Evolutionary conservation across 2,888 invertebrate species (phyloP).

Genomic region (Malachius bipustulatus): DNA sequence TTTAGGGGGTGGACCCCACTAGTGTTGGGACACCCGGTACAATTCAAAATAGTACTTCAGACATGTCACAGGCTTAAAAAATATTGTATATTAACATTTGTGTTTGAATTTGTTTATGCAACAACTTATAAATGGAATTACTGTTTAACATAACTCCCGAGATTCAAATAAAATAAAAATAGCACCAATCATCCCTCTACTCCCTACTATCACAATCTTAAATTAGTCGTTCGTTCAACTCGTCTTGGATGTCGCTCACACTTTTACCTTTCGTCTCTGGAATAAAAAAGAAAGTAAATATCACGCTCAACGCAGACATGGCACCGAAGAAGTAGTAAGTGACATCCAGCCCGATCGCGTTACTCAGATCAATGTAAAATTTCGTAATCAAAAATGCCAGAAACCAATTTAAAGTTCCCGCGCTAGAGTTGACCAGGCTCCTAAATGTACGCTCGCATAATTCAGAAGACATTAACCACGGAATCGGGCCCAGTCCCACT

Average conservation of each 20-base stretch:
- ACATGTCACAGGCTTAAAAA: no score
- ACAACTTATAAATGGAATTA: no score
- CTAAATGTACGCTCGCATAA: slow-evolving; percentile 70
- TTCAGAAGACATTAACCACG: slow-evolving; percentile 78
- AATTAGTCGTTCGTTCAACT: slow-evolving; percentile 17
- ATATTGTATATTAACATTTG: no score
- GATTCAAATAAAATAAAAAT: no score
- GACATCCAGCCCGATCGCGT: slow-evolving; percentile 45
- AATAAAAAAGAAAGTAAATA: slow-evolving; percentile 41
- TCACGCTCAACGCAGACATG: slow-evolving; percentile 50
- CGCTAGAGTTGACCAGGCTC: slow-evolving; percentile 62
- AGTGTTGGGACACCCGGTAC: no score
- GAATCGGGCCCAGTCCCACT: slow-evolving; percentile 76
- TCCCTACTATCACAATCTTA: no score
- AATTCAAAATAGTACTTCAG: no score
- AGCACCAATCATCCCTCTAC: no score
- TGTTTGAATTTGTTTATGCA: no score
- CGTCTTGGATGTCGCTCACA: slow-evolving; percentile 27
- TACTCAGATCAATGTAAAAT: slow-evolving; percentile 49
- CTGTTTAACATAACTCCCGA: no score
- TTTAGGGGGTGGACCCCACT: no score
- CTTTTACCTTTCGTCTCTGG: slow-evolving; percentile 33
- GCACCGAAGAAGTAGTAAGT: slow-evolving; percentile 67
- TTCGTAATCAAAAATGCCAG: slow-evolving; percentile 71
- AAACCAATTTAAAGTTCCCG: slow-evolving; percentile 73